Evolutionary conservation across 2,888 invertebrate species (phyloP).

Genomic region (Siphlonurus alternatus): DNA sequence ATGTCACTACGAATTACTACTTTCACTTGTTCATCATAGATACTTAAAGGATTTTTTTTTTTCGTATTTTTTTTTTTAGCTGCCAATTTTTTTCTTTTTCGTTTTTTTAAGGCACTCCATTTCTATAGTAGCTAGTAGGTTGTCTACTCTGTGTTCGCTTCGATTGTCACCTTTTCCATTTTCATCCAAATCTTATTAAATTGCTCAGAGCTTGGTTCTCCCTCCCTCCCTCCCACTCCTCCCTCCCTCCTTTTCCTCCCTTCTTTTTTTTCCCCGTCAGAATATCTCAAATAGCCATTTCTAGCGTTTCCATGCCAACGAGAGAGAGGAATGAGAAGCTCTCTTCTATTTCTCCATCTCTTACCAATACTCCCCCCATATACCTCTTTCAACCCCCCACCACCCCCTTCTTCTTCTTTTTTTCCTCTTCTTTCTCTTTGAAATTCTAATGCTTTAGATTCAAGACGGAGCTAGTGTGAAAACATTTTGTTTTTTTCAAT

Average conservation of each 20-base stretch:
- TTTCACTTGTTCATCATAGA: no score
- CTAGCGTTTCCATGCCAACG: not conserved
- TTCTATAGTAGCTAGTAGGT: no score
- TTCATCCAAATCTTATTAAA: conserved; percentile 11
- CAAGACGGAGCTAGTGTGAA: not conserved
- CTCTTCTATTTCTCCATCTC: not conserved
- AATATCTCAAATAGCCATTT: conserved; percentile 1
- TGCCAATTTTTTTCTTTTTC: not conserved
- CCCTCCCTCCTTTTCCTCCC: not conserved
- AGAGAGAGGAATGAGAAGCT: not conserved
- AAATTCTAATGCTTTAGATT: not conserved
- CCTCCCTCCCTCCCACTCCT: not conserved
- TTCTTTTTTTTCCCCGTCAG: not conserved
- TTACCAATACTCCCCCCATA: not conserved
- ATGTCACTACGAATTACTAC: no score
- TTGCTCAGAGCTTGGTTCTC: not conserved
- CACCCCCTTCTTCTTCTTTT: not conserved
- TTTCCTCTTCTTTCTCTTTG: not conserved
- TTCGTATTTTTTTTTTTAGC: not conserved
- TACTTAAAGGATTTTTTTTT: no score
- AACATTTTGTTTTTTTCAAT: not conserved
- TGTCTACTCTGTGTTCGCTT: conserved; percentile 17
- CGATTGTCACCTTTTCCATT: conserved; percentile 21
- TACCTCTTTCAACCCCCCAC: not conserved
- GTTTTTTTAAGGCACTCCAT: not conserved